These are phyloP conservation scores for Pseudomyrmex sp. DNA, from an alignment of 1,140 invertebrate species.

Conservation along the genomic window DNA sequence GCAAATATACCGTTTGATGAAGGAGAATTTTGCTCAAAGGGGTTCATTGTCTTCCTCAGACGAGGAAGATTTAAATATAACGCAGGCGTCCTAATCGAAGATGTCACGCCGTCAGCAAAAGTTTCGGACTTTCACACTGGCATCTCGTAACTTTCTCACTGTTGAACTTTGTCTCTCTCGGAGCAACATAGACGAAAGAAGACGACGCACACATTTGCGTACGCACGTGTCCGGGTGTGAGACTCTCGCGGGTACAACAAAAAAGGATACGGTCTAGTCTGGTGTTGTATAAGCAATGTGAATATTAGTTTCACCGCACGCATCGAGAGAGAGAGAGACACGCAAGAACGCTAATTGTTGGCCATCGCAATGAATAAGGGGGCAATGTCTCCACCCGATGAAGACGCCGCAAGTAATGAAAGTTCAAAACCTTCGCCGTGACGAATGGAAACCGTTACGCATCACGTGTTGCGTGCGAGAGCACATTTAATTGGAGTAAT, in stretches of 20 bases:
- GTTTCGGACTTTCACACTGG: constrained; percentile 37
- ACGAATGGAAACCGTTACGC: not conserved
- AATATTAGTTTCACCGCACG: constrained; percentile 57
- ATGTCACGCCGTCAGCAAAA: constrained; percentile 13
- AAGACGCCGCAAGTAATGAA: not conserved
- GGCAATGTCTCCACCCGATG: constrained; percentile 45
- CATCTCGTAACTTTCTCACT: constrained; percentile 61
- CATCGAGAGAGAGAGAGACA: not conserved
- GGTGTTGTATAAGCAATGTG: constrained; percentile 37
- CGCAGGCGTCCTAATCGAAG: constrained; percentile 17
- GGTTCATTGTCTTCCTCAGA: not conserved
- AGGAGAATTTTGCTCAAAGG: not conserved
- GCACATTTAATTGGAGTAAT: no score
- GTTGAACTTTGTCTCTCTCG: constrained; percentile 52
- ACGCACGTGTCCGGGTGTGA: constrained; percentile 17
- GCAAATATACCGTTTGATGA: not conserved
- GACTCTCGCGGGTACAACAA: constrained; percentile 33
- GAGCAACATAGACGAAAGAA: not conserved
- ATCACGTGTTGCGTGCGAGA: not conserved
- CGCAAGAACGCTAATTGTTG: constrained; percentile 59
- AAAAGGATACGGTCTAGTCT: constrained; percentile 6
- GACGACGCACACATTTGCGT: constrained; percentile 23
- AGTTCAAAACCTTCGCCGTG: constrained; percentile 4
- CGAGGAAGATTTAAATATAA: not conserved
- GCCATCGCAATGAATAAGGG: not conserved